Percentiles rank a stretch among this genome's conserved stretches.
These are phyloP conservation scores for Dioctria linearis DNA, from an alignment of 2,888 invertebrate genomes.

Conservation along the genomic window DNA sequence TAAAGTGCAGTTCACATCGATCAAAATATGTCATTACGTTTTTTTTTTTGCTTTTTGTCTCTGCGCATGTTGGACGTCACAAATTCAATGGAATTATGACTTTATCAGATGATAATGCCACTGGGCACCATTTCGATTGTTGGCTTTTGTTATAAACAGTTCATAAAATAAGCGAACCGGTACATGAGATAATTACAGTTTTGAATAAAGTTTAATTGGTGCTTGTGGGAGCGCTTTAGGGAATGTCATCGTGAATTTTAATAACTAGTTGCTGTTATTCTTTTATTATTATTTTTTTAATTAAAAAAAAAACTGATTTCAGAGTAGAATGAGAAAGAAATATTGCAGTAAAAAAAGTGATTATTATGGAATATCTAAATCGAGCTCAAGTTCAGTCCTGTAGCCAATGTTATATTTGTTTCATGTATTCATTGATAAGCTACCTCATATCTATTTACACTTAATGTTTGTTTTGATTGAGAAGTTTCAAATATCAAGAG, in stretches of 20 bases:
- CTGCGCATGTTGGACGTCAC: neutral
- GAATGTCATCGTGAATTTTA: neutral
- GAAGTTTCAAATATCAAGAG: too few relatives aligned
- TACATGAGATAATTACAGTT: conserved; percentile 11
- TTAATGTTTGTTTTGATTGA: too few relatives aligned
- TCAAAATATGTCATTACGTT: conserved; percentile 34
- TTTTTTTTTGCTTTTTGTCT: neutral
- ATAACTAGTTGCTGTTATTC: neutral
- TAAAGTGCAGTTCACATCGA: conserved; percentile 33
- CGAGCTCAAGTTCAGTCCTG: too few relatives aligned
- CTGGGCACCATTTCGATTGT: neutral
- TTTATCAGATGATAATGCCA: conserved; percentile 38
- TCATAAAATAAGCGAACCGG: conserved; percentile 24
- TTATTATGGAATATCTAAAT: too few relatives aligned
- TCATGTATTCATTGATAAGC: too few relatives aligned
- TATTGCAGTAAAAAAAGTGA: too few relatives aligned
- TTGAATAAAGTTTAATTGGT: neutral
- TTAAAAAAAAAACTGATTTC: too few relatives aligned
- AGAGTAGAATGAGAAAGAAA: too few relatives aligned
- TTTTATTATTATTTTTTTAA: neutral
- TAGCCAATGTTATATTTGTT: too few relatives aligned
- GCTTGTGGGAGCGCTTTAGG: conserved; percentile 1
- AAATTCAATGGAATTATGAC: conserved; percentile 6
- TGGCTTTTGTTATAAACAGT: conserved; percentile 19
- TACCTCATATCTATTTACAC: too few relatives aligned